Evolutionary conservation across 2,888 invertebrate genomes (phyloP).

Genomic region (Stegana nigrithorax): DNA sequence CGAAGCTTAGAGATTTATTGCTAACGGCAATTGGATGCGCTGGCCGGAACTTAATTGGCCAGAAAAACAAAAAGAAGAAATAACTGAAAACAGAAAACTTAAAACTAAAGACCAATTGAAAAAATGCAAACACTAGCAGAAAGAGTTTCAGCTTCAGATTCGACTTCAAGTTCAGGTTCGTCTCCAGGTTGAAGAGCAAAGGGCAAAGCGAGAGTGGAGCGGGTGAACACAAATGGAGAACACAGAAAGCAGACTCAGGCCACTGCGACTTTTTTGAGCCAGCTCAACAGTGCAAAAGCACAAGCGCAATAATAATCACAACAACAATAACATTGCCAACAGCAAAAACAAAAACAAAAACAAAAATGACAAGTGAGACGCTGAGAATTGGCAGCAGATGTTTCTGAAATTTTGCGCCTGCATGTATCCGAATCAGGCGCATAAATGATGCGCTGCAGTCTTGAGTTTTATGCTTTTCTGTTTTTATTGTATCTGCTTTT

Average conservation of each 20-base stretch:
- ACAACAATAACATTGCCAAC: too few relatives aligned
- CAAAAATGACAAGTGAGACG: conserved; percentile 40
- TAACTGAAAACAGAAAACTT: neutral
- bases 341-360: conserved; percentile 13
- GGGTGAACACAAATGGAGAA: neutral
- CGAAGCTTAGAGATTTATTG: conserved; percentile 55
- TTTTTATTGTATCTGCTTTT: neutral
- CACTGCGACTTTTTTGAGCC: conserved; percentile 8
- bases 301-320: too few relatives aligned
- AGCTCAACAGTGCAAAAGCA: too few relatives aligned
- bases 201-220: neutral
- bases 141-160: too few relatives aligned
- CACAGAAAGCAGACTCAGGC: conserved; percentile 22
- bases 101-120: neutral
- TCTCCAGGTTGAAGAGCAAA: too few relatives aligned
- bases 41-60: neutral
- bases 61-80: neutral
- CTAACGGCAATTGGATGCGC: conserved; percentile 30
- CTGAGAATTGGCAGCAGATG: conserved; percentile 49
- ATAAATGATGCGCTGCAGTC: neutral
- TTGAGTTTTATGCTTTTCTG: neutral
- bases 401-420: conserved; percentile 37
- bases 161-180: too few relatives aligned
- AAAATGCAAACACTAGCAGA: too few relatives aligned
- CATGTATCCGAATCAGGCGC: neutral